These are phyloP conservation scores for Botia almorhae DNA, from an alignment of 2,797 vertebrate genomes.

Conservation along the genomic window DNA sequence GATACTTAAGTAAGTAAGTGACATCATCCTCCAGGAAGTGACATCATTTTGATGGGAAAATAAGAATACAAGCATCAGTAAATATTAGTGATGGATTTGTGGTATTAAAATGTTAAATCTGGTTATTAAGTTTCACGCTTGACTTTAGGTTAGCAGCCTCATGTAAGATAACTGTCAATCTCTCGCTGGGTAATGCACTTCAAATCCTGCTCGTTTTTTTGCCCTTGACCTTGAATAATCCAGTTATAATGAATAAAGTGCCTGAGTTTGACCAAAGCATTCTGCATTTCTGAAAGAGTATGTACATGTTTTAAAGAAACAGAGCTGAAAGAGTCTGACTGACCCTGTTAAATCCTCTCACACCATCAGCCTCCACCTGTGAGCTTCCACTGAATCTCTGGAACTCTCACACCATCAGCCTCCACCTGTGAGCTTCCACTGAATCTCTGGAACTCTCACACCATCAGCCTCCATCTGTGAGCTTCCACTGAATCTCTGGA, in stretches of 20 bases:
- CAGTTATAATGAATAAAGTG: no score
- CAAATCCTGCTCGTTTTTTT: neutral
- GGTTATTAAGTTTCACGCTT: no score
- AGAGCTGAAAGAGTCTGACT: no score
- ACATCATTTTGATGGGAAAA: neutral
- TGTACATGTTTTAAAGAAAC: no score
- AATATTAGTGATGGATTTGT: neutral
- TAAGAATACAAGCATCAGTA: neutral
- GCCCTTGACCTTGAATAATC: conserved; percentile 20
- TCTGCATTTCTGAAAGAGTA: no score
- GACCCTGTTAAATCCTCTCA: neutral
- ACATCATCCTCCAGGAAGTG: neutral
- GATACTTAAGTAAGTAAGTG: neutral
- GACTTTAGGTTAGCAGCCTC: no score
- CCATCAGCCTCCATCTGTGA: no score
- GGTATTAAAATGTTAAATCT: no score
- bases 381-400: conserved; percentile 8
- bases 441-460: neutral
- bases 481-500: no score
- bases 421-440: conserved; percentile 26
- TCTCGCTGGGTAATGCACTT: no score
- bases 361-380: conserved; percentile 20
- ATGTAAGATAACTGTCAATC: no score
- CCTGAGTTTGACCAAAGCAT: no score
- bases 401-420: neutral